Evolutionary conservation across 2,797 vertebrate species (phyloP).

Genomic region (Sebastes kiyomatsui): DNA sequence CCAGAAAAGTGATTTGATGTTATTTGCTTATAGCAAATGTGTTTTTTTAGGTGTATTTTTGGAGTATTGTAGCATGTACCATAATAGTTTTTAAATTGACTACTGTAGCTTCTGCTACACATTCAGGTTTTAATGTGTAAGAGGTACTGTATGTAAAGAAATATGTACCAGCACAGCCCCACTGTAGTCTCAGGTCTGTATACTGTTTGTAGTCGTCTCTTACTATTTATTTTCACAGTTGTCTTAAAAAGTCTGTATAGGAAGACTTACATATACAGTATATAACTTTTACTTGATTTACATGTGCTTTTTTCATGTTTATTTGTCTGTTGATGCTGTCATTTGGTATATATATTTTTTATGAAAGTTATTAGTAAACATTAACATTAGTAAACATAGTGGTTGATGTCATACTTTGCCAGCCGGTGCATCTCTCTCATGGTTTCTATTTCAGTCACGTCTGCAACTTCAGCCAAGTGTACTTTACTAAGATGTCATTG

Average conservation of each 20-base stretch:
- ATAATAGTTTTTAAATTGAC: slow-evolving; percentile 29
- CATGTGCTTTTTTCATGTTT: slow-evolving; percentile 1
- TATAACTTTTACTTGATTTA: slow-evolving; percentile 33
- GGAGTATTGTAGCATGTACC: slow-evolving; percentile 26
- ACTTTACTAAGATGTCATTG: not conserved
- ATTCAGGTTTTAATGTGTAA: slow-evolving; percentile 46
- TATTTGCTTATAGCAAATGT: not conserved
- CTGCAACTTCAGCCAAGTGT: not conserved
- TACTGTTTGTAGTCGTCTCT: slow-evolving; percentile 32
- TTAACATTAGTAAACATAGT: not conserved
- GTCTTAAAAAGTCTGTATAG: slow-evolving; percentile 37
- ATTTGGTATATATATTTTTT: slow-evolving; percentile 20
- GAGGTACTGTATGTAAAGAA: slow-evolving; percentile 41
- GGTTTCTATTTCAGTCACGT: not conserved
- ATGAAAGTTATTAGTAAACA: slow-evolving; percentile 30
- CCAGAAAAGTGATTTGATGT: slow-evolving; percentile 18
- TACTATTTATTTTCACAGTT: slow-evolving; percentile 59
- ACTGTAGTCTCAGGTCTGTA: slow-evolving; percentile 45
- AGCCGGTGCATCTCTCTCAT: not conserved
- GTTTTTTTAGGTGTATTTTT: slow-evolving; percentile 10
- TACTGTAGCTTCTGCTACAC: slow-evolving; percentile 16
- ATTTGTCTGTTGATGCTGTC: not conserved
- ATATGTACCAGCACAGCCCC: slow-evolving; percentile 27
- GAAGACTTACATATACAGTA: slow-evolving; percentile 16
- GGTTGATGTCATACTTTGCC: not conserved